Conservation (phyloP, 2,888 invertebrate species). For the Ochropleura leucogaster region DNA sequence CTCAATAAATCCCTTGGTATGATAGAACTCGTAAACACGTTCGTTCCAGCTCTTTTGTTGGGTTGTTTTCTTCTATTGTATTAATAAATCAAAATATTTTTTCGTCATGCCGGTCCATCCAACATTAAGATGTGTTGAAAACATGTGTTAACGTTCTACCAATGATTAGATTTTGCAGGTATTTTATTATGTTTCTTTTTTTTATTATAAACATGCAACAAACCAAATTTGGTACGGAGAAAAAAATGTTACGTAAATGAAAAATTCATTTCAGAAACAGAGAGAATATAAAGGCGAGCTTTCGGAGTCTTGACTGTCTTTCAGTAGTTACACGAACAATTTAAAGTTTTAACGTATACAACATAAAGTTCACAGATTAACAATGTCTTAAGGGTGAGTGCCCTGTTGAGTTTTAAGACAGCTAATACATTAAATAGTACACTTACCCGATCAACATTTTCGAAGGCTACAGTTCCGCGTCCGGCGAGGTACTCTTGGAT, state of each 20-base stretch:
- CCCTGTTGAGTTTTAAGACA: background rate
- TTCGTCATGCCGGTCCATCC: background rate
- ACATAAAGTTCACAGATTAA: background rate
- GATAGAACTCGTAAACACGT: conserved; percentile 53
- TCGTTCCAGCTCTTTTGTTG: conserved; percentile 39
- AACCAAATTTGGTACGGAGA: too few species aligned
- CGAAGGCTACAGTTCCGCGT: conserved; percentile 93
- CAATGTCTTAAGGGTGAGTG: background rate
- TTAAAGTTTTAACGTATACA: background rate
- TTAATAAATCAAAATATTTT: conserved; percentile 21
- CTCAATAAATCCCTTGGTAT: conserved; percentile 46
- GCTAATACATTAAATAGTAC: background rate
- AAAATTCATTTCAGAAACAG: background rate
- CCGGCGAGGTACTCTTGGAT: conserved; percentile 95
- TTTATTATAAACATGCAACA: background rate
- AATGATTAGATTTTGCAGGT: background rate
- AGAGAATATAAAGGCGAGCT: background rate
- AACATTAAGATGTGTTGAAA: background rate
- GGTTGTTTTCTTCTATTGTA: conserved; percentile 32
- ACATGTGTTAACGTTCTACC: background rate
- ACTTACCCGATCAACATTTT: conserved; percentile 89
- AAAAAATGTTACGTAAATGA: background rate
- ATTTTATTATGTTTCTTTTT: background rate
- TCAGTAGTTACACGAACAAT: background rate
- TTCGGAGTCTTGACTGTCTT: background rate